Evolutionary conservation across 2,113 vertebrate species (phyloP), one percentile per base, ranked within the genome.

Genomic region (Danionella cerebrum): DNA sequence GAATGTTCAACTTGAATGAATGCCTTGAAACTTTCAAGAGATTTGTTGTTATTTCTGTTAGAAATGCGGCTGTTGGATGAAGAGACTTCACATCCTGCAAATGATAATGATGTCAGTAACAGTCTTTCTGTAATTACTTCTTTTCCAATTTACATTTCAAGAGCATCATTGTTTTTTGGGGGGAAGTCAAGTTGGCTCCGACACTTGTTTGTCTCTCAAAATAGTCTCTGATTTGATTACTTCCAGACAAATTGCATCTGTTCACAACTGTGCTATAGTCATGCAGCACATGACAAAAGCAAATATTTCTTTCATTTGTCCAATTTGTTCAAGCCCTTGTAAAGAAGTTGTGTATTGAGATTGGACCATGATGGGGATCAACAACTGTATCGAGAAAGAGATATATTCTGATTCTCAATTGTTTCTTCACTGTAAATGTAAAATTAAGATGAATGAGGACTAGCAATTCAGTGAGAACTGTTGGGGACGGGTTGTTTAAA

Each of bases 361-460:
- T 21, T 31, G 2, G 14, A 33, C 0, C 3, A 41, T 45, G 25
- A 60, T 31, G 11, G 39, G 29, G 39, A 60, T 33, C 25, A 45
- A 45, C 45, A 41, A 31, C 25, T 45, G 1, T 60, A 16, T 19
- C 39, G 25, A 21, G 21, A 1, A 16, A 60, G 13, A 41, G 35
- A 41, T 9, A 60, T 38, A 60, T 5, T 6, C 29, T 42, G 2
- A 44, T n/a, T 45, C 39, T 45, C 25, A 60, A 5, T 60, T 29
- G 10, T 60, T 59, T 45, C 45, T 14, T 31, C 57, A 31, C 14
- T 31, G 39, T 16, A 44, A 31, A 60, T 29, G 24, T 31, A 4
- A 60, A 60, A 60, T 45, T 33, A 16, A 60, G 58, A 60, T 45
- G 11, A 60, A 45, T 60, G 58, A 60, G 25, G 11, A 16, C 16